A percentile compares a stretch with the other conserved stretches of the same genome.
phyloP scores from a whole-genome alignment of 2,113 vertebrate genomes.

The Alces alces region DNA sequence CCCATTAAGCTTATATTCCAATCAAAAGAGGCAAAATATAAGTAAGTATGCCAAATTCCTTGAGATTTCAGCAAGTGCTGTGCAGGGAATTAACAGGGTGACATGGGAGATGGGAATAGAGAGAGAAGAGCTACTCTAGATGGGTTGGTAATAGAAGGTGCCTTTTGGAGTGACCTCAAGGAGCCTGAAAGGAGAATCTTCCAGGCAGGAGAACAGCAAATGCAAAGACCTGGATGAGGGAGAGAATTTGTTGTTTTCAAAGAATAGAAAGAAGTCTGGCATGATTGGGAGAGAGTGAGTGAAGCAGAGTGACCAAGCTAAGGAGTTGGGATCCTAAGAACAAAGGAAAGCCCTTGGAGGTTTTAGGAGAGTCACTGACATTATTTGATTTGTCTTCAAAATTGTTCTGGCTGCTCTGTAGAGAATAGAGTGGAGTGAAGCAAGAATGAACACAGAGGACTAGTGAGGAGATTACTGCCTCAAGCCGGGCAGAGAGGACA shows the following conservation, averaged over 20 bases:
- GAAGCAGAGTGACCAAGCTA: neutral
- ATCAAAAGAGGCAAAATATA: neutral
- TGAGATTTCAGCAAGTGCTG: neutral
- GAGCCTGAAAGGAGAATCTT: neutral
- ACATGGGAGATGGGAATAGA: neutral
- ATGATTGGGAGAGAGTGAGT: neutral
- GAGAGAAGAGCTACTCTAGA: neutral
- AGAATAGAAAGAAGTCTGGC: neutral
- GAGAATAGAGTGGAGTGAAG: neutral
- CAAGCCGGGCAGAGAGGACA: neutral
- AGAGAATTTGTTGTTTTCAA: neutral
- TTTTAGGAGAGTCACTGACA: neutral
- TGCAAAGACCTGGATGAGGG: neutral
- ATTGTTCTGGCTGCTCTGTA: neutral
- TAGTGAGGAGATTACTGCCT: neutral
- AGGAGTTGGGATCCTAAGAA: neutral
- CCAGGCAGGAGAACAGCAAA: neutral
- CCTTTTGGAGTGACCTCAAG: neutral
- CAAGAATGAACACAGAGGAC: neutral
- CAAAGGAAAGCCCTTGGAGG: neutral
- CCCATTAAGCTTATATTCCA: neutral
- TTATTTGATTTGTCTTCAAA: neutral
- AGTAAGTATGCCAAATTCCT: neutral
- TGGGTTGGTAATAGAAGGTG: neutral
- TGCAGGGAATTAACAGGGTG: neutral